A percentile compares a stretch with the other conserved stretches of the same genome.
phyloP scores from a whole-genome alignment of 2,113 vertebrate genomes.

The Mus spicilegus region DNA sequence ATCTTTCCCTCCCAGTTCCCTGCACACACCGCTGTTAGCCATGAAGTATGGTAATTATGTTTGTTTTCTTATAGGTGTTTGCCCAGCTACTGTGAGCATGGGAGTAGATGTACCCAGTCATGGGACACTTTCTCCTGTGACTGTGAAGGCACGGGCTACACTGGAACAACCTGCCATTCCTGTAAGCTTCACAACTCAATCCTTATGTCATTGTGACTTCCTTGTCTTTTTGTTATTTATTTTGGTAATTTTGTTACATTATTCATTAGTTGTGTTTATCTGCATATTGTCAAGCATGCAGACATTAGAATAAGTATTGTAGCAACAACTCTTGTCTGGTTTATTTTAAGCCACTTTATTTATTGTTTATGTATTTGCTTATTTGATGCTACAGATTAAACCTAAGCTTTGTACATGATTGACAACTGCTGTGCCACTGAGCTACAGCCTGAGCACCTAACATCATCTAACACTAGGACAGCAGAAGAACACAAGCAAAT shows the following conservation, averaged over 20 bases:
- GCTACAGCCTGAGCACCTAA: not conserved
- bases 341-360: not conserved
- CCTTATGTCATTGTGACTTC: not conserved
- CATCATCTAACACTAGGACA: not conserved
- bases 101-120: constrained; percentile 92
- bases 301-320: not conserved
- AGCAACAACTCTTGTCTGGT: not conserved
- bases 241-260: not conserved
- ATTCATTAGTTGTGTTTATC: not conserved
- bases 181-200: constrained; percentile 83
- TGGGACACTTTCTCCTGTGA: constrained; percentile 94
- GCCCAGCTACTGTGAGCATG: constrained; percentile 95
- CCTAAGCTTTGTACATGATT: not conserved
- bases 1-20: too few species aligned
- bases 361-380: not conserved
- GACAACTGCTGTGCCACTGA: not conserved
- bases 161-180: constrained; percentile 93
- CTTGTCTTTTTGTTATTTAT: not conserved
- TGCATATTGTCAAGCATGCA: not conserved
- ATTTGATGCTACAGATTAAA: not conserved
- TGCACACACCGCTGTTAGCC: too few species aligned
- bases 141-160: constrained; percentile 92
- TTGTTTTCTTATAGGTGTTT: constrained; percentile 88
- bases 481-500: too few species aligned
- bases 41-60: not conserved